These are phyloP conservation scores for Eulemur rufifrons DNA, from an alignment of 2,113 vertebrate genomes.

Conservation along the genomic window DNA sequence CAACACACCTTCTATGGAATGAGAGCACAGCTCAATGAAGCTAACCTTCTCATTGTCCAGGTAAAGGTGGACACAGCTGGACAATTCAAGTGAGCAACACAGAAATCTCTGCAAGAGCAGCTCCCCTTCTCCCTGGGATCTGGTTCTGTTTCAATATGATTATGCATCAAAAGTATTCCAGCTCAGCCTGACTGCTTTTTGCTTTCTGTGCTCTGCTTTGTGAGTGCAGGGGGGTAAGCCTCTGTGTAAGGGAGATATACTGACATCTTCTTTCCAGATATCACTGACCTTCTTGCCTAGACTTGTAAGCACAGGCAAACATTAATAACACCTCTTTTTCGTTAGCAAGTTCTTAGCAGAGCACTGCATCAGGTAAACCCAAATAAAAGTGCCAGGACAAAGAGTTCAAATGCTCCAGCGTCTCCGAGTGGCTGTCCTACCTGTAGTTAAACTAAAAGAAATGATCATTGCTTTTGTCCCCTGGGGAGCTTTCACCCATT, in stretches of 20 bases:
- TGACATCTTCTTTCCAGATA: background rate
- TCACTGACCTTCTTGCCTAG: background rate
- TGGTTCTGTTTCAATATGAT: background rate
- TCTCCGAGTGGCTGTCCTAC: background rate
- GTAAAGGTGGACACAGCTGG: background rate
- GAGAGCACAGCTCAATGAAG: background rate
- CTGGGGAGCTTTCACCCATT: slow-evolving; percentile 18
- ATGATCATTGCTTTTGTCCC: slow-evolving; percentile 7
- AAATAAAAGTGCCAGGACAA: slow-evolving; percentile 16
- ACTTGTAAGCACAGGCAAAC: background rate
- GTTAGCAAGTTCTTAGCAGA: slow-evolving; percentile 21
- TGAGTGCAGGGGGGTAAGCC: background rate
- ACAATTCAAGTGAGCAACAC: background rate
- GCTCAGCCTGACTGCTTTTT: background rate
- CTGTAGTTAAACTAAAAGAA: slow-evolving; percentile 48
- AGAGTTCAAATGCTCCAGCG: background rate
- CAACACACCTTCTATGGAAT: background rate
- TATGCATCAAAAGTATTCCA: background rate
- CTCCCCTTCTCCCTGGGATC: background rate
- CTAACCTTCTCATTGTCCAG: background rate
- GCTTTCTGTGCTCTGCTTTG: background rate
- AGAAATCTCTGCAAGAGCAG: background rate
- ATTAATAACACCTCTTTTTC: background rate
- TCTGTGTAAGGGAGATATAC: background rate
- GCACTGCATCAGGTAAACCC: background rate